Conservation (phyloP, 2,888 invertebrate species). For the Spatulosminthurus flaviceps region DNA sequence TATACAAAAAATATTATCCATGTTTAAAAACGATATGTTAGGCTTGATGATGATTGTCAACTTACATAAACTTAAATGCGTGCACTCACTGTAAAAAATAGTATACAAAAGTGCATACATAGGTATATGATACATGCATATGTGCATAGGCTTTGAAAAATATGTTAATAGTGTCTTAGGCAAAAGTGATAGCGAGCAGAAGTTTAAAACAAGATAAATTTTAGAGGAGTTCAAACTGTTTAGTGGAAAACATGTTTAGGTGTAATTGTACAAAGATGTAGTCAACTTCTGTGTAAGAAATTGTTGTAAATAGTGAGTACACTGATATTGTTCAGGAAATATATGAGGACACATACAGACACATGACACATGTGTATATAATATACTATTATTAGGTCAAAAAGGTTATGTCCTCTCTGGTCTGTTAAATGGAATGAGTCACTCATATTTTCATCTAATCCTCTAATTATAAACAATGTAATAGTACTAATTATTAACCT, state of each 20-base stretch:
- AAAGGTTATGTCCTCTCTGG: conserved; percentile 10
- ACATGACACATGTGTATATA: neutral
- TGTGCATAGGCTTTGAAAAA: neutral
- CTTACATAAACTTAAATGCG: neutral
- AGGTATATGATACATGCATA: neutral
- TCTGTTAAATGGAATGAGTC: conserved; percentile 16
- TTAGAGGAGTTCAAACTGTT: neutral
- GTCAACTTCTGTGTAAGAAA: conserved; percentile 1
- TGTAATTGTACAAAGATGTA: conserved; percentile 20
- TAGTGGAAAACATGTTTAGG: neutral
- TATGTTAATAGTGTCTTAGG: conserved; percentile 12
- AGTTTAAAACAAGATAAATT: neutral
- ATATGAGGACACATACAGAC: conserved; percentile 1
- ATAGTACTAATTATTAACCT: neutral
- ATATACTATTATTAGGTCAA: neutral
- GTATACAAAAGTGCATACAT: neutral
- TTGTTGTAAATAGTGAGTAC: neutral
- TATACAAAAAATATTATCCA: neutral
- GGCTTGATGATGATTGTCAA: neutral
- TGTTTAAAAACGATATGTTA: conserved; percentile 1
- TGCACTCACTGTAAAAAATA: neutral
- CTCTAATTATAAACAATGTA: neutral
- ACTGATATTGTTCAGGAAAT: conserved; percentile 8
- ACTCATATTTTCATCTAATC: conserved; percentile 9
- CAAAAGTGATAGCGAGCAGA: conserved; percentile 18